Percentiles rank a stretch among this genome's conserved stretches.
Evolutionary conservation across 2,113 vertebrate species (phyloP).

Genomic region (Isurus oxyrinchus): DNA sequence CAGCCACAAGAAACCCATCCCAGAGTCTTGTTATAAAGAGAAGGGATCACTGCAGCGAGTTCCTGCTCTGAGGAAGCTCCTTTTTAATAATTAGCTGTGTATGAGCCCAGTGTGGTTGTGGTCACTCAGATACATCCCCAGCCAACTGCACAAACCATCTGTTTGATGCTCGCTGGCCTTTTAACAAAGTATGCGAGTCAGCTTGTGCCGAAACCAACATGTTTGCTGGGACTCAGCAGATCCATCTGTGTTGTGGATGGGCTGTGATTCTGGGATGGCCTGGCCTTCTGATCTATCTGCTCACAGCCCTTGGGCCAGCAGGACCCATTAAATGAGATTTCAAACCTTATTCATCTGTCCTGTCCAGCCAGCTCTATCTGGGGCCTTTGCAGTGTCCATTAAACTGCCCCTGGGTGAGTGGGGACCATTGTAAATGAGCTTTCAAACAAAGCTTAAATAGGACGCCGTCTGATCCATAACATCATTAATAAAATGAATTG

Average conservation of each 20-base stretch:
- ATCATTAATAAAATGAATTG: neutral
- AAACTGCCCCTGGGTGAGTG: neutral
- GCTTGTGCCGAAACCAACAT: neutral
- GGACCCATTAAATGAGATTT: neutral
- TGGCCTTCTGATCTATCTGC: neutral
- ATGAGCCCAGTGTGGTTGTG: neutral
- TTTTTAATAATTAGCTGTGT: neutral
- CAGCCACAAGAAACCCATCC: neutral
- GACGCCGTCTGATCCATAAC: neutral
- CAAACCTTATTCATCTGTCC: neutral
- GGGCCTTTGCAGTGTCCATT: neutral
- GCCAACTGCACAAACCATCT: neutral
- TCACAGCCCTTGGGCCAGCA: neutral
- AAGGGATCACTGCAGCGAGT: neutral
- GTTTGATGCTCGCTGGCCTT: neutral
- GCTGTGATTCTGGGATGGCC: neutral
- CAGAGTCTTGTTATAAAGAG: neutral
- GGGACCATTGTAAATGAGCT: neutral
- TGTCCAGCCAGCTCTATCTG: neutral
- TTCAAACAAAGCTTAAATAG: neutral
- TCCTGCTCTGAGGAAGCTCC: neutral
- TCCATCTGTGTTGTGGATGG: conserved; percentile 26
- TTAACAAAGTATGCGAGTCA: neutral
- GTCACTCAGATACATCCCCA: neutral
- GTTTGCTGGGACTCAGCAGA: neutral